Percentiles rank a stretch among this genome's conserved stretches.
These are phyloP conservation scores for Tipula vernalis DNA, from an alignment of 2,888 invertebrate species.

Conservation along the genomic window DNA sequence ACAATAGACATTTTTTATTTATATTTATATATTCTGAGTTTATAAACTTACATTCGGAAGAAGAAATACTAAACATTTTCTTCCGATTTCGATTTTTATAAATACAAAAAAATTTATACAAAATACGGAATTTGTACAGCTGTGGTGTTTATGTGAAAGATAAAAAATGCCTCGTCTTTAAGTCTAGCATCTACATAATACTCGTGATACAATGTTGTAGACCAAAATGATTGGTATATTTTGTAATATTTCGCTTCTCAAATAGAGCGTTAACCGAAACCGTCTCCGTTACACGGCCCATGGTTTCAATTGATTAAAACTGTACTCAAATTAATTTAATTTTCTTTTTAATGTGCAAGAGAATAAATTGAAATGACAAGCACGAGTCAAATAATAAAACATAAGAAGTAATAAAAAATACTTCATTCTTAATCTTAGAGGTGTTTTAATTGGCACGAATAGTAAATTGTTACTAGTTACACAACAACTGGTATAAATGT, in stretches of 20 bases:
- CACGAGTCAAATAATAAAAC: neutral
- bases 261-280: neutral
- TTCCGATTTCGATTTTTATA: neutral
- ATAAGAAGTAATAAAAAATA: neutral
- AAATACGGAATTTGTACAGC: neutral
- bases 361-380: neutral
- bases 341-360: neutral
- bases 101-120: neutral
- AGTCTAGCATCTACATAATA: neutral
- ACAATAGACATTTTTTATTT: neutral
- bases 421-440: neutral
- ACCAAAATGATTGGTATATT: neutral
- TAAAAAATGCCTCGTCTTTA: neutral
- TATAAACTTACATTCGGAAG: neutral
- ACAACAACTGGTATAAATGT: neutral
- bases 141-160: neutral
- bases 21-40: neutral
- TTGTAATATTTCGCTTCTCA: neutral
- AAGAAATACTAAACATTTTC: neutral
- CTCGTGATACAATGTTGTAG: neutral
- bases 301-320: neutral
- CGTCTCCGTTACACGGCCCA: neutral
- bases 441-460: neutral
- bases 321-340: neutral
- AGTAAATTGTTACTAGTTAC: neutral